phyloP scores from a whole-genome alignment of 2,113 vertebrate species.

The Aix galericulata region DNA sequence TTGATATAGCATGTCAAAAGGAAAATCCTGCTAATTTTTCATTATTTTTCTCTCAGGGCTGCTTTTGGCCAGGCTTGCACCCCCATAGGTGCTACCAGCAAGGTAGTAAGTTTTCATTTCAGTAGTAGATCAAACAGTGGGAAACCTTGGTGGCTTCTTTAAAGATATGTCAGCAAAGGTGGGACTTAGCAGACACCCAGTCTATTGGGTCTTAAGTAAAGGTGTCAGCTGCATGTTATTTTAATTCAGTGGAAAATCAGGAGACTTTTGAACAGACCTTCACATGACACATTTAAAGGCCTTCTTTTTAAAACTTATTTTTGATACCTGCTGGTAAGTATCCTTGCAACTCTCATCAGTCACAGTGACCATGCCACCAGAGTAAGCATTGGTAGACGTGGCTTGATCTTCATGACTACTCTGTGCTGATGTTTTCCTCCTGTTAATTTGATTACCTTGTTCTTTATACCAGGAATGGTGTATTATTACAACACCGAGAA shows the following conservation, averaged over 20 bases:
- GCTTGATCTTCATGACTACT: fast-evolving
- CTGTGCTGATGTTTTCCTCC: background rate
- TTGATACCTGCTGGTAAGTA: background rate
- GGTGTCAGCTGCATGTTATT: background rate
- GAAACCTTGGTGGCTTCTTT: background rate
- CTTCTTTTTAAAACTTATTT: constrained; percentile 20
- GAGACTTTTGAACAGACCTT: background rate
- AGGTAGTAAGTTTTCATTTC: background rate
- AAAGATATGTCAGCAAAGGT: background rate
- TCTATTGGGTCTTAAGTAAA: background rate
- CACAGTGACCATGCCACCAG: background rate
- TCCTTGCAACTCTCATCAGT: background rate
- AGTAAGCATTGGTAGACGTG: background rate
- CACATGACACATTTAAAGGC: background rate
- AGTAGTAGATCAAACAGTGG: background rate
- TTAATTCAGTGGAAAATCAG: constrained; percentile 25
- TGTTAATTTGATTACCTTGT: background rate
- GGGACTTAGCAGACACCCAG: background rate
- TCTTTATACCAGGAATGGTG: background rate
- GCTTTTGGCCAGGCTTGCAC: background rate
- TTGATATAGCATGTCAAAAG: background rate
- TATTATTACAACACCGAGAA: background rate
- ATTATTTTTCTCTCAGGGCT: too few species aligned
- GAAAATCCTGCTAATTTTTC: background rate
- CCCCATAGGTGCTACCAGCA: background rate